phyloP scores from a whole-genome alignment of 2,888 invertebrate species.

The Charanyca ferruginea region DNA sequence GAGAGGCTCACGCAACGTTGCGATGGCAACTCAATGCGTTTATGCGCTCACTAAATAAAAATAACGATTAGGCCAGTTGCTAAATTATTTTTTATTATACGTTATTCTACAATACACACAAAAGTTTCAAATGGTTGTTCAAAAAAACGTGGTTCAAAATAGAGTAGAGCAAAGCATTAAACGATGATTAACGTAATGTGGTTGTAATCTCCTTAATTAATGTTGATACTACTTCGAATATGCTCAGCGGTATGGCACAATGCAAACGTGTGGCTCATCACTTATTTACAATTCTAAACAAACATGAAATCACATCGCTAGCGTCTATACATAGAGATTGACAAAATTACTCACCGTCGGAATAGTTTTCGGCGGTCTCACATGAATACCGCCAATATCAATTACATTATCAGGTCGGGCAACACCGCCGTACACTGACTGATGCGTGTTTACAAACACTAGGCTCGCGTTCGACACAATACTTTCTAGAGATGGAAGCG shows the following conservation, averaged over 20 bases:
- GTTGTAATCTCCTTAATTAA: conserved; percentile 23
- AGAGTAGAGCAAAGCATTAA: conserved; percentile 17
- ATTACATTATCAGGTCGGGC: conserved; percentile 92
- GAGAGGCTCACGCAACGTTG: background rate
- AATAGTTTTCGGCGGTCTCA: conserved; percentile 86
- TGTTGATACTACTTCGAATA: conserved; percentile 20
- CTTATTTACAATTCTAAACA: conserved; percentile 33
- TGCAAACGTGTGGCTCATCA: conserved; percentile 21
- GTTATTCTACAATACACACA: background rate
- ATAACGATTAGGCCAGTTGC: conserved; percentile 17
- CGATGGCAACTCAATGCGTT: background rate
- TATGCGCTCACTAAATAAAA: conserved; percentile 16
- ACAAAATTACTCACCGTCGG: conserved; percentile 82
- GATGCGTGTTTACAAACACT: conserved; percentile 93
- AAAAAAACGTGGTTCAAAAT: conserved; percentile 7
- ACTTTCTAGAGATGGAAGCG: conserved; percentile 89
- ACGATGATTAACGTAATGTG: conserved; percentile 14
- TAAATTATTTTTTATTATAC: background rate
- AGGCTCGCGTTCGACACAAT: conserved; percentile 91
- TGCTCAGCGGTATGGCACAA: conserved; percentile 1
- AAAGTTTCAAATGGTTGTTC: background rate
- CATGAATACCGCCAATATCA: conserved; percentile 93
- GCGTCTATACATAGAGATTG: conserved; percentile 23
- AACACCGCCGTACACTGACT: conserved; percentile 91
- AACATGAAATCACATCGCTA: conserved; percentile 7